phyloP scores from a whole-genome alignment of 2,888 invertebrate species.

The Conus canariensis region DNA sequence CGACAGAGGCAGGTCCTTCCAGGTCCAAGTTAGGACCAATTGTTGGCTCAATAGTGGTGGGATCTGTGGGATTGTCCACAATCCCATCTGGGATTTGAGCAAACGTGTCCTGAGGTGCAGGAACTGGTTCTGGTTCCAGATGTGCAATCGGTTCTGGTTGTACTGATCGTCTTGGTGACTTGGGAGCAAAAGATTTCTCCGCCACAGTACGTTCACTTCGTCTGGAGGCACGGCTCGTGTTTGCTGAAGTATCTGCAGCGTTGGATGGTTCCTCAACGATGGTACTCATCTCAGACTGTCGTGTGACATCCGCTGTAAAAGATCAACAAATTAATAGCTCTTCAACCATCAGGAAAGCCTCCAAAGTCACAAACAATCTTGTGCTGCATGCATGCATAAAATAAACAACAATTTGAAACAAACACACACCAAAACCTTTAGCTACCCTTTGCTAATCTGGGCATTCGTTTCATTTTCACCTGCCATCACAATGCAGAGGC shows the following conservation, averaged over 20 bases:
- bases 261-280: slow-evolving; percentile 69
- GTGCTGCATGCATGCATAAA: too few species aligned
- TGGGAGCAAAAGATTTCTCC: slow-evolving; percentile 27
- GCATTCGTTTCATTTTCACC: too few species aligned
- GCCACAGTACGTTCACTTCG: slow-evolving; percentile 50
- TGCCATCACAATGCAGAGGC: too few species aligned
- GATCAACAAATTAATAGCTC: background rate
- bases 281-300: slow-evolving; percentile 68
- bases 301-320: slow-evolving; percentile 50
- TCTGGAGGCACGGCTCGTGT: slow-evolving; percentile 52
- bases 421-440: too few species aligned
- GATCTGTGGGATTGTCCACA: slow-evolving; percentile 68
- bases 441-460: too few species aligned
- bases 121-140: slow-evolving; percentile 47
- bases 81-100: slow-evolving; percentile 65
- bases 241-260: slow-evolving; percentile 47
- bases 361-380: too few species aligned
- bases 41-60: slow-evolving; percentile 53
- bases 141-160: slow-evolving; percentile 55
- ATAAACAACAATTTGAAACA: too few species aligned
- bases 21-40: slow-evolving; percentile 58
- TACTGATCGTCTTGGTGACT: slow-evolving; percentile 51
- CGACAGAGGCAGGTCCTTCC: slow-evolving; percentile 72
- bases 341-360: background rate
- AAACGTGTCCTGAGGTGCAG: slow-evolving; percentile 62